Base-by-base conservation (phyloP, 2,797 vertebrate genomes). In the Centropyge bicolor region DNA sequence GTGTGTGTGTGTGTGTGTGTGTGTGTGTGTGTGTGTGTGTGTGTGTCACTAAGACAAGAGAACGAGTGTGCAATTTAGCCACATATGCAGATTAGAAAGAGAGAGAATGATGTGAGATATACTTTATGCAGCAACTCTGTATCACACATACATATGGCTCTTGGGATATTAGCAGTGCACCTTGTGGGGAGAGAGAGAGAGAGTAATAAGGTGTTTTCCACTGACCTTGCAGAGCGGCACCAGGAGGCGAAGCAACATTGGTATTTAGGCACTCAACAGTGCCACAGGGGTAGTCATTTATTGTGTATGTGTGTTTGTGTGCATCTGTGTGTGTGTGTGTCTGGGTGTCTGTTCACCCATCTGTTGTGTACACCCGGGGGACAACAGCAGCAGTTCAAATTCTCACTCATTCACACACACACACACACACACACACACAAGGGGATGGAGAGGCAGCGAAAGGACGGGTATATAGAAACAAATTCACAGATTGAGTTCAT, bases 161-260 rank as follows among this genome's bases (percentile, higher is more conserved):
- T 13, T 35, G 27, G 56, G 71, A 54, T 60, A 46, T 69, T 54
- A 54, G 7, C 20, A 68, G 35, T 24, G 9, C 24, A 57, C 72
- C 11, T 57, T 40, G 4, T 0, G 56, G 60, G 35, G 6, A 5
- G 4, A 38, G 24, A 38, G 17, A 19, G 59, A 17, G 61, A 24
- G 41, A 74, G 48, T 69, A 66, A 78, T 65, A 69, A 48, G 60
- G 51, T 76, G 66, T 81, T 68, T 64, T 86, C 55, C 63, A 71
- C 38, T 87, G 78, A 92, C 88, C 89, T 89, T 88, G 86, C 66
- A 82, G 84, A 86, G 57, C 78, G 72, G 67, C 72, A 83, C 63
- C 73, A 79, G 71, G 80, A 83, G 80, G 66, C 24, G 0, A 73
- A 78, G 84, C 70, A 76, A 52, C 84, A 71, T 31, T 77, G 81